Evolutionary conservation across 2,797 vertebrate species (phyloP).

Genomic region (Enteromius paludinosus): DNA sequence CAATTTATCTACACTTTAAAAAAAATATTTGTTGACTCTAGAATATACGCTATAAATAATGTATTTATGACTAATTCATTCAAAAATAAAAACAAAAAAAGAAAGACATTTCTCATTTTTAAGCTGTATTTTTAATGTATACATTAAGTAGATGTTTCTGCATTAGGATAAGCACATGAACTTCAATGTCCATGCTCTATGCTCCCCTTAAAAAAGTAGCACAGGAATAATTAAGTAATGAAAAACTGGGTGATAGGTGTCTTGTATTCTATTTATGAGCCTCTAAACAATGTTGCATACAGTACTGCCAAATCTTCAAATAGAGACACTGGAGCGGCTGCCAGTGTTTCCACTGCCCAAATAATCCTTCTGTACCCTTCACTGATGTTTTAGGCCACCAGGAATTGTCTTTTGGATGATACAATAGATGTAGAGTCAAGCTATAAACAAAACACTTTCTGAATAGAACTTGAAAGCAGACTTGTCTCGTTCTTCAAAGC

Average conservation of each 20-base stretch:
- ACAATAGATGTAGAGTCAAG: neutral
- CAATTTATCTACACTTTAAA: neutral
- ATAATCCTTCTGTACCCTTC: neutral
- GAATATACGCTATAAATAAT: neutral
- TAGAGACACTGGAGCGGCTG: neutral
- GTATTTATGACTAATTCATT: neutral
- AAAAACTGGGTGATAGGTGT: conserved; percentile 22
- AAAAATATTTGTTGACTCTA: neutral
- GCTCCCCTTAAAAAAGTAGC: neutral
- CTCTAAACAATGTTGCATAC: conserved; percentile 15
- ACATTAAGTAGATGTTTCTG: neutral
- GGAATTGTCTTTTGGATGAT: neutral
- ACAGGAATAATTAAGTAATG: neutral
- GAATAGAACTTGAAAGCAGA: conserved; percentile 2
- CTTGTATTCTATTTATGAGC: conserved; percentile 12
- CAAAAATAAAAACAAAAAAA: too few relatives aligned
- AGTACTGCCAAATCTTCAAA: conserved; percentile 31
- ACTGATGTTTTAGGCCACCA: conserved; percentile 10
- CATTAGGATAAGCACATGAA: neutral
- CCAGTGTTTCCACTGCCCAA: conserved; percentile 15
- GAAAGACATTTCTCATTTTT: neutral
- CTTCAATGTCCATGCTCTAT: neutral
- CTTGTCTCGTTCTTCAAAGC: neutral
- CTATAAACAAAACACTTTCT: neutral
- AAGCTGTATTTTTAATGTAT: neutral